These are phyloP conservation scores for Eudasyphora cyanicolor DNA, from an alignment of 2,888 invertebrate species.

Conservation along the genomic window DNA sequence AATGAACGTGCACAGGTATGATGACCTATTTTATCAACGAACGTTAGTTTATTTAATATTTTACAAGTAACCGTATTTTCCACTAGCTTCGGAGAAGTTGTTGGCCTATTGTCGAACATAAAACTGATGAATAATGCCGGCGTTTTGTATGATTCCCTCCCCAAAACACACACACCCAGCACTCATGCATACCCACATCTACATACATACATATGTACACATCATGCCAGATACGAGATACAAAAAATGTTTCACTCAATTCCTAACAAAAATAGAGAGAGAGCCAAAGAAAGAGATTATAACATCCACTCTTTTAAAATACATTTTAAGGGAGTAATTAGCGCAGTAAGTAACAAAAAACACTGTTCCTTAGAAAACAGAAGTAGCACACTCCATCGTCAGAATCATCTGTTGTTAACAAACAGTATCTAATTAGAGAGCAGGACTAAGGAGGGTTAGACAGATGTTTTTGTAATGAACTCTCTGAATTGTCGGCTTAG, in stretches of 20 bases:
- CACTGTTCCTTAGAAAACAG: background rate
- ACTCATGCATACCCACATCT: too few species aligned
- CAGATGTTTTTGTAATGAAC: too few species aligned
- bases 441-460: too few species aligned
- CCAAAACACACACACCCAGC: background rate
- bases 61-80: too few species aligned
- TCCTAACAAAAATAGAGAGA: background rate
- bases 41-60: too few species aligned
- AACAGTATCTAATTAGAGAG: too few species aligned
- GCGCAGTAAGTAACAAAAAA: background rate
- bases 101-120: too few species aligned
- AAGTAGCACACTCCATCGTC: too few species aligned
- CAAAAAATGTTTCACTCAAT: slow-evolving; percentile 21
- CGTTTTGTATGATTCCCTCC: background rate
- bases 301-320: background rate
- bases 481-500: too few species aligned
- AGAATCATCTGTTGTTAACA: too few species aligned
- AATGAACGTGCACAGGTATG: too few species aligned
- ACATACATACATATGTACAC: background rate
- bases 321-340: background rate
- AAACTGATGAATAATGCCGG: slow-evolving; percentile 19
- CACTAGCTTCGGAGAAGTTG: background rate
- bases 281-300: background rate
- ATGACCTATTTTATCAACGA: too few species aligned
- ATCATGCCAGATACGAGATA: background rate